These are phyloP conservation scores for Perca flavescens DNA, from an alignment of 2,113 vertebrate species.

Conservation along the genomic window DNA sequence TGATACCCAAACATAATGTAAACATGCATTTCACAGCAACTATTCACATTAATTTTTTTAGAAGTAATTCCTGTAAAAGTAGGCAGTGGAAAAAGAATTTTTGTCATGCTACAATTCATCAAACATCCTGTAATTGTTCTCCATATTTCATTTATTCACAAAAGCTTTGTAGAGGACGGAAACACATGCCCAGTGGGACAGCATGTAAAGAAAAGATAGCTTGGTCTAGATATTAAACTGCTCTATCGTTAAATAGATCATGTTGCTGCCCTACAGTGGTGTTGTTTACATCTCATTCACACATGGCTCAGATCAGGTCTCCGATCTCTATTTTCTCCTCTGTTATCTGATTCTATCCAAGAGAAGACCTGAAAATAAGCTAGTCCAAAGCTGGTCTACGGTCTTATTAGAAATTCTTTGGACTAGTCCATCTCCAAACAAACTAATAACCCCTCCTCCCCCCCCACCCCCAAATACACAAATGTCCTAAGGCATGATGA, in stretches of 20 bases:
- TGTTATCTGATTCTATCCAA: slow-evolving; percentile 44
- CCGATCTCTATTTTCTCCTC: slow-evolving; percentile 1
- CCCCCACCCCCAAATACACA: background rate
- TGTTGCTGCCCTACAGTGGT: slow-evolving; percentile 31
- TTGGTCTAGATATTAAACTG: slow-evolving; percentile 20
- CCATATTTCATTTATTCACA: slow-evolving; percentile 24
- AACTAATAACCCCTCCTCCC: too few species aligned
- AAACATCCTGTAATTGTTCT: slow-evolving; percentile 56
- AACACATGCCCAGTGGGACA: slow-evolving; percentile 41
- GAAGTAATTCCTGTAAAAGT: background rate
- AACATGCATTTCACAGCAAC: slow-evolving; percentile 26
- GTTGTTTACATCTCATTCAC: slow-evolving; percentile 43
- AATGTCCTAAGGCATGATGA: slow-evolving; percentile 12
- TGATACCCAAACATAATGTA: slow-evolving; percentile 22
- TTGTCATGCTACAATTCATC: slow-evolving; percentile 29
- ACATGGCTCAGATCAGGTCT: slow-evolving; percentile 20
- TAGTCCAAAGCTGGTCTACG: too few species aligned
- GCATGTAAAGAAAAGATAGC: slow-evolving; percentile 12
- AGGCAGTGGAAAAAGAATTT: slow-evolving; percentile 1
- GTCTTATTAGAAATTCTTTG: too few species aligned
- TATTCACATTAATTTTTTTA: slow-evolving; percentile 8
- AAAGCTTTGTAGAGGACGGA: slow-evolving; percentile 45
- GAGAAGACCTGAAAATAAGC: slow-evolving; percentile 22
- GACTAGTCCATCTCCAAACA: slow-evolving; percentile 8
- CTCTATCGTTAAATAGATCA: slow-evolving; percentile 36